Evolutionary conservation across 2,888 invertebrate genomes (phyloP), one percentile per base, ranked within the genome.

Genomic region (Biston betularia): DNA sequence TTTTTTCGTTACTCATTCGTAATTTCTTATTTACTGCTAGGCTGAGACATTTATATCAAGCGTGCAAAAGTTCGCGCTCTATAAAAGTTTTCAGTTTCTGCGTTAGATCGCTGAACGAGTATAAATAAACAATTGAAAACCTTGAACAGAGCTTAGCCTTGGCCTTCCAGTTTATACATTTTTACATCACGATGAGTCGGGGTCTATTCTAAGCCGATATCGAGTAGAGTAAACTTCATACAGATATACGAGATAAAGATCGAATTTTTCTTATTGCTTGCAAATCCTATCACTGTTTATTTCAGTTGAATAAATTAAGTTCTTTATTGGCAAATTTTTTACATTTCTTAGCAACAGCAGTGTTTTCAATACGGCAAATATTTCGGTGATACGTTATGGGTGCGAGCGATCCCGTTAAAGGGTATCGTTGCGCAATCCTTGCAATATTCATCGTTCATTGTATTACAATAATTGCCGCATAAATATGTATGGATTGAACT

Each of bases 401-500:
- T 61, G 61, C 59, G 57, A 50, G 12, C 44, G 57, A 57, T 76
- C 76, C 79, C 75, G 75, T 72, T 78, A 79, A 73, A 74, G 81
- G 75, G 70, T 75, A 75, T 70, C 69, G 73, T 85, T 88, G 82
- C 80, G 83, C 80, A 89, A 89, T 86, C 74, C 73, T 78, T 84
- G 83, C 86, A 86, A 87, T 87, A 87, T 87, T 87, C 87, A 88
- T 87, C 83, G 81, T 78, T 85, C 87, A 90, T 90, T 91, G 89
- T 89, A 89, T 87, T 87, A 85, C 84, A 86, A 88, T 89, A 90
- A 91, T 90, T 89, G 85, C 82, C 79, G 75, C 86, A 89, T 91
- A 87, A 89, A 91, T 92, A 92, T 92, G 87, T 86, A 92, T 91
- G 90, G 86, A 85, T 82, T 82, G 83, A 84, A 83, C 80, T 82